These are phyloP conservation scores for Notamacropus eugenii DNA, from an alignment of 2,797 vertebrate genomes.

Conservation along the genomic window DNA sequence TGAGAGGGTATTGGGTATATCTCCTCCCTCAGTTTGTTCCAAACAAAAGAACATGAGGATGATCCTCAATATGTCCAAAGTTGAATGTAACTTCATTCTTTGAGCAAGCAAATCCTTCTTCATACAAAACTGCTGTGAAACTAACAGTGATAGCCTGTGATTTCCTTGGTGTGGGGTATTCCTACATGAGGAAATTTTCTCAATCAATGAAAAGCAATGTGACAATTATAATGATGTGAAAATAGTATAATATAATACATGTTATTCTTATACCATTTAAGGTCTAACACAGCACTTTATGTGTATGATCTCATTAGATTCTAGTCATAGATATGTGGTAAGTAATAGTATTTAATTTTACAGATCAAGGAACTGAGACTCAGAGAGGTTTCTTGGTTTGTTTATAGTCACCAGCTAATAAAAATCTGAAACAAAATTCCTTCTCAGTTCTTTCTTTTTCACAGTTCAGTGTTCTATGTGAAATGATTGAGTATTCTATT, in stretches of 20 bases:
- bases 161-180: too few relatives aligned
- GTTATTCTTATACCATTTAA: background rate
- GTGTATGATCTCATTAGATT: background rate
- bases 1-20: too few relatives aligned
- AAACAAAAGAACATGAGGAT: too few relatives aligned
- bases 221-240: background rate
- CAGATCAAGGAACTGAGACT: background rate
- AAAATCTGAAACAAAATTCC: background rate
- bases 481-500: background rate
- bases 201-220: too few relatives aligned
- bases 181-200: too few relatives aligned
- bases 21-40: too few relatives aligned
- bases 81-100: too few relatives aligned
- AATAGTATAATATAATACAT: background rate
- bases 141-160: too few relatives aligned
- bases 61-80: too few relatives aligned
- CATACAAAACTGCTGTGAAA: too few relatives aligned
- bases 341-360: background rate
- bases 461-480: background rate
- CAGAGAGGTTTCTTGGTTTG: background rate
- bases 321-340: background rate
- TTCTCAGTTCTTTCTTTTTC: background rate
- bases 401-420: background rate
- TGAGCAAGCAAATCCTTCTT: too few relatives aligned
- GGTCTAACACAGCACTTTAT: background rate